Percentiles rank a stretch among this genome's conserved stretches.
Conservation (phyloP, 2,888 invertebrate species). For the Mimumesa dahlbomi region DNA sequence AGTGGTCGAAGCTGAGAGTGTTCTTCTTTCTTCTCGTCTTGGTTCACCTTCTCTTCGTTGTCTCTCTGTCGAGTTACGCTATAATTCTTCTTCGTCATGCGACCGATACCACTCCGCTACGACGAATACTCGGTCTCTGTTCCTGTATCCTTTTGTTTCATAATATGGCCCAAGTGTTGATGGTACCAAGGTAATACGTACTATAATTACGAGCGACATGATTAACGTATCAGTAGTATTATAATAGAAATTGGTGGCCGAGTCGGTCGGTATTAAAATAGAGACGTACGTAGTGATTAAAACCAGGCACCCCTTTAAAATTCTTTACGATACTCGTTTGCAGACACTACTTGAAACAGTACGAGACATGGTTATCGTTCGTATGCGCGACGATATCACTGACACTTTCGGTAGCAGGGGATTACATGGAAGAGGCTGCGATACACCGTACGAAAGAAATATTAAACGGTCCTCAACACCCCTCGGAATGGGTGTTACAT, state of each 20-base stretch:
- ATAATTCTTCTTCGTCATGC: conserved; percentile 52
- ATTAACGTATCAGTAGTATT: neutral
- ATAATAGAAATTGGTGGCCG: too few species aligned
- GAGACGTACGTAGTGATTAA: too few species aligned
- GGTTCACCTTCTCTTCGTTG: conserved; percentile 78
- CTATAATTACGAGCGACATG: neutral
- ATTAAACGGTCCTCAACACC: conserved; percentile 38
- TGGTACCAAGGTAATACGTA: conserved; percentile 67
- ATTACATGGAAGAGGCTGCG: conserved; percentile 1
- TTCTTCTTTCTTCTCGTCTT: conserved; percentile 80
- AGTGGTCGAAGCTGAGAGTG: conserved; percentile 81
- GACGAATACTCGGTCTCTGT: conserved; percentile 69
- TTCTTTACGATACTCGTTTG: neutral
- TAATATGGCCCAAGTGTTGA: conserved; percentile 68
- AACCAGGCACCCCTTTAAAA: too few species aligned
- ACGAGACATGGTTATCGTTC: conserved; percentile 79
- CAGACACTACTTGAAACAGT: conserved; percentile 76
- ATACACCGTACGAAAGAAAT: conserved; percentile 24
- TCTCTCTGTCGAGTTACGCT: conserved; percentile 78
- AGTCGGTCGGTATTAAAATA: neutral
- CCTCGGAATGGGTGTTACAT: conserved; percentile 78
- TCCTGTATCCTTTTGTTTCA: conserved; percentile 58
- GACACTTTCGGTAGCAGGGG: conserved; percentile 64
- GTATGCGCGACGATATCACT: conserved; percentile 75
- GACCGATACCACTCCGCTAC: conserved; percentile 53